These are phyloP conservation scores for Hymenochirus boettgeri DNA, from an alignment of 2,113 vertebrate genomes.

Conservation along the genomic window DNA sequence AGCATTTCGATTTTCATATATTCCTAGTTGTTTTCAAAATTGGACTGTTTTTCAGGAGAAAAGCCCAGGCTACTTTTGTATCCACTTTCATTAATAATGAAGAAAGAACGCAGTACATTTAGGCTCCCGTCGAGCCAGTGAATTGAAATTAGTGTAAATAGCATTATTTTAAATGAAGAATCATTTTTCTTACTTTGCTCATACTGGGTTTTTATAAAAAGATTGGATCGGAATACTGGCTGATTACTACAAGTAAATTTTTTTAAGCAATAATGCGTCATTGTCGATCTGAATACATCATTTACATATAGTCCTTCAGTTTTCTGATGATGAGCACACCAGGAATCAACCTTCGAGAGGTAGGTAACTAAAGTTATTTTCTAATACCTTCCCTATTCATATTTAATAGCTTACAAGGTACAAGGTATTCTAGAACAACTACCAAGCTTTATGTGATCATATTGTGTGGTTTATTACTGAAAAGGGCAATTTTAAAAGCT, in stretches of 20 bases:
- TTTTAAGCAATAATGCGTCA: slow-evolving; percentile 8
- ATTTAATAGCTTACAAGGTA: slow-evolving; percentile 10
- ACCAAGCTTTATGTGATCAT: too few species aligned
- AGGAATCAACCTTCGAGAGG: not conserved
- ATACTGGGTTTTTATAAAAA: slow-evolving; percentile 12
- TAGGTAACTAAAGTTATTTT: too few species aligned
- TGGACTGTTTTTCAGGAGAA: slow-evolving; percentile 53
- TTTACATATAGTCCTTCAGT: not conserved
- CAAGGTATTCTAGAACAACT: too few species aligned
- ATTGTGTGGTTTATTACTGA: too few species aligned
- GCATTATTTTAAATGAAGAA: slow-evolving; percentile 19
- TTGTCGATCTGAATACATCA: not conserved
- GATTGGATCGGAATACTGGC: not conserved
- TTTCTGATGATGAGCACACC: not conserved
- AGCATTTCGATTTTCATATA: slow-evolving; percentile 56
- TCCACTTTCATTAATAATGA: slow-evolving; percentile 61
- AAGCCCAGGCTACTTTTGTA: slow-evolving; percentile 50
- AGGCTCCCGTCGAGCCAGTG: slow-evolving; percentile 52
- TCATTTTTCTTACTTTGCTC: slow-evolving; percentile 25
- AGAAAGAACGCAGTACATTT: slow-evolving; percentile 67
- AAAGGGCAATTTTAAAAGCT: too few species aligned
- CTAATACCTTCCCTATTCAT: too few species aligned
- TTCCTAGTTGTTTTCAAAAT: slow-evolving; percentile 52
- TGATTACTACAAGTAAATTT: slow-evolving; percentile 12
- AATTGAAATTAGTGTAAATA: slow-evolving; percentile 63